Evolutionary conservation across 1,140 invertebrate species (phyloP), one percentile per base, ranked within the genome.

Genomic region (Eumeta japonica): DNA sequence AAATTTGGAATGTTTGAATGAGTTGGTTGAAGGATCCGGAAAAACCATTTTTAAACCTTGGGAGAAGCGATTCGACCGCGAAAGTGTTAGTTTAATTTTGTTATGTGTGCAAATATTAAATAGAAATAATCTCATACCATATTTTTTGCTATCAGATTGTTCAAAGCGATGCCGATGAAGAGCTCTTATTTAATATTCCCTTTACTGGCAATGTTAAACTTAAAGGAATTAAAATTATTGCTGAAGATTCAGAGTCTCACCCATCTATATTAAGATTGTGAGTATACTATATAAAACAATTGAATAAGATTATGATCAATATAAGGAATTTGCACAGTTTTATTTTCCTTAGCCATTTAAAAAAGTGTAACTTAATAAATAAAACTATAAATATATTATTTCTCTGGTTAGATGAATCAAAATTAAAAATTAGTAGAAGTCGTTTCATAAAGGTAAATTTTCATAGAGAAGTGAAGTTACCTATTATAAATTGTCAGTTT

Each of bases 161-260:
- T 1, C 87, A 96, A 76, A 96, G 93, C 78, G 94, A 97, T 81
- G 85, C 82, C 9, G 94, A 97, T 79, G 88, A 92, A 72, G 94
- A 97, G 76, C 75, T 98, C 3, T 70, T 97, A 1, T 94, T 97
- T 59, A 96, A 96, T 68, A 92, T 98, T 56, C 94, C 94, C 39
- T 97, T 97, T 62, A 93, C 90, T 28, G 94, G 93, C 13, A 92
- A 92, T 78, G 80, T 98, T 1, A 97, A 97, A 72, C 72, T 98
- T 28, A 97, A 96, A 76, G 93, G 93, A 14, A 85, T 98, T 28
- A 92, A 94, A 50, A 73, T 98, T 29, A 82, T 89, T 50, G 94
- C 92, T 12, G 90, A 89, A 52, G 86, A 94, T 66, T 84, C 88
- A 53, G 82, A 87, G 40, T 79, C 81, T 28, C 90, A 94, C 78